Evolutionary conservation across 2,113 vertebrate genomes (phyloP).

Genomic region (Triplophysa tibetana): DNA sequence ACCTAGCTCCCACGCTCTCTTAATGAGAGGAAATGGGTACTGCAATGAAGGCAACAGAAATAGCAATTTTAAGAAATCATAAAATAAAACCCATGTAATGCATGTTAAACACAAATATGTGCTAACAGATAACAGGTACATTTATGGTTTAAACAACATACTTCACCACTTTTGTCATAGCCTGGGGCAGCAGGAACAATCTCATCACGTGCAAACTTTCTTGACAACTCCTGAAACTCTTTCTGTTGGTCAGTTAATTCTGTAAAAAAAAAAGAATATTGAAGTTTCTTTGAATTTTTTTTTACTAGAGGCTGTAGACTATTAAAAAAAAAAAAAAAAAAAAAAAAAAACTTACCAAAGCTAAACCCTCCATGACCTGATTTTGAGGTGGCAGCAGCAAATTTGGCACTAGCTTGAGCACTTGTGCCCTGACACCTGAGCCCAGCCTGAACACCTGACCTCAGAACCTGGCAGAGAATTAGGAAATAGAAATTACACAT

Average conservation of each 20-base stretch:
- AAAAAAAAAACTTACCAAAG: slow-evolving; percentile 80
- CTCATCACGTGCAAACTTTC: slow-evolving; percentile 89
- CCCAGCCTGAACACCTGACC: slow-evolving; percentile 65
- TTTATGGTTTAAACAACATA: slow-evolving; percentile 61
- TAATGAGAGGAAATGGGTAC: no score
- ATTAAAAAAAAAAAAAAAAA: no score
- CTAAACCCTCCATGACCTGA: slow-evolving; percentile 72
- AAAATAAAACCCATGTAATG: neutral
- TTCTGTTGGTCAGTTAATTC: slow-evolving; percentile 88
- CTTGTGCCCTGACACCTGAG: slow-evolving; percentile 74
- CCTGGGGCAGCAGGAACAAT: slow-evolving; percentile 81
- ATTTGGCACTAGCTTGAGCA: slow-evolving; percentile 62
- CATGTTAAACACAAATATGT: no score
- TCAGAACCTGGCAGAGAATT: slow-evolving; percentile 67
- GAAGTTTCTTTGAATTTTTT: no score
- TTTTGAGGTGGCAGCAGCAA: slow-evolving; percentile 46
- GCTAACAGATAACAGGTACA: neutral
- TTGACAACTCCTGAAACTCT: slow-evolving; percentile 88
- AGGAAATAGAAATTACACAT: neutral
- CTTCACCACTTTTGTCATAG: slow-evolving; percentile 88
- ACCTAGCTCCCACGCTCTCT: slow-evolving; percentile 87
- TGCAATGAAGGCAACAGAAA: neutral
- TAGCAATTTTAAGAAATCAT: neutral
- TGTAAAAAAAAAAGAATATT: slow-evolving; percentile 55
- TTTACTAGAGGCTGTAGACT: neutral